A percentile compares a stretch with the other conserved stretches of the same genome.
Evolutionary conservation across 2,113 vertebrate species (phyloP).

Genomic region (Plecturocebus donacophilus): DNA sequence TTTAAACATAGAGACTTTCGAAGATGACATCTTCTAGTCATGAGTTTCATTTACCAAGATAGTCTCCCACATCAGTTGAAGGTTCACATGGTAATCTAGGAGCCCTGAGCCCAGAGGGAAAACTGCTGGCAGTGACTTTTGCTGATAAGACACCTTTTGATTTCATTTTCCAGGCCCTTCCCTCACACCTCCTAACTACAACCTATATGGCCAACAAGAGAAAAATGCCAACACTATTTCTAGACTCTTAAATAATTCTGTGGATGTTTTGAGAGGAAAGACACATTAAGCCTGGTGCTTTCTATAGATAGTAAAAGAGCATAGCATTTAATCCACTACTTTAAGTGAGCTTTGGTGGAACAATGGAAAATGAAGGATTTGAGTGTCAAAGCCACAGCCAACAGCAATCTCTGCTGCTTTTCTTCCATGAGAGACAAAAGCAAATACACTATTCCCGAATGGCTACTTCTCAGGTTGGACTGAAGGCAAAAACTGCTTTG

Average conservation of each 20-base stretch:
- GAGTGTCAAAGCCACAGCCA: background rate
- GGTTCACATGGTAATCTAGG: background rate
- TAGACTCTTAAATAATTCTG: background rate
- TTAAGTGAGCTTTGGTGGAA: background rate
- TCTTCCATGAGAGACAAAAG: background rate
- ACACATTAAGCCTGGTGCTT: background rate
- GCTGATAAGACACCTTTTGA: background rate
- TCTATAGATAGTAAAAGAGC: background rate
- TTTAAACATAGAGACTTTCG: background rate
- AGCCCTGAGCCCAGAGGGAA: background rate
- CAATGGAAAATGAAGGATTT: background rate
- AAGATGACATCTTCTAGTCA: background rate
- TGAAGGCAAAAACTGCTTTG: background rate
- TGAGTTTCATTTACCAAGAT: background rate
- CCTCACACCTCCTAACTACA: background rate
- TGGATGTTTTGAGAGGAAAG: background rate
- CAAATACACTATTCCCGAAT: background rate
- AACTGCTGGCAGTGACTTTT: background rate
- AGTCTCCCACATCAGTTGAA: background rate
- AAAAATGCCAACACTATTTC: constrained; percentile 51
- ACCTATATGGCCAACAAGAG: background rate
- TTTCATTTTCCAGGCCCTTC: background rate
- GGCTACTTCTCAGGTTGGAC: background rate
- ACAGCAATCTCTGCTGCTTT: background rate
- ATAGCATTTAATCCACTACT: background rate